Conservation (phyloP, 2,113 vertebrate species). For the Chloroceryle aenea region DNA sequence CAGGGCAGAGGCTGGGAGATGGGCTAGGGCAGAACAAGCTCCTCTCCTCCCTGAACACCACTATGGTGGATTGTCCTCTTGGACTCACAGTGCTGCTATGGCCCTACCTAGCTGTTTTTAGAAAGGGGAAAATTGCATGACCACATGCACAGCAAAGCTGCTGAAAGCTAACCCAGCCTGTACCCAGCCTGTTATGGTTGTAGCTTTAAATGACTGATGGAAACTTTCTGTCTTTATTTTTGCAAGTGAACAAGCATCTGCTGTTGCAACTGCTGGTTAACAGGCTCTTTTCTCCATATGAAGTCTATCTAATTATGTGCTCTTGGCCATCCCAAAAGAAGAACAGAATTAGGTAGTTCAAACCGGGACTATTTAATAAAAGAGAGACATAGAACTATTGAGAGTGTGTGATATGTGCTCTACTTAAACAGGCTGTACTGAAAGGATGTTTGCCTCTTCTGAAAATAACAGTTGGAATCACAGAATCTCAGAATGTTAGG, state of each 20-base stretch:
- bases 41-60: not conserved
- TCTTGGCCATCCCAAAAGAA: not conserved
- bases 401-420: not conserved
- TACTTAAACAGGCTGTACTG: not conserved
- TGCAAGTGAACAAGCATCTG: not conserved
- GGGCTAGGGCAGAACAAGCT: not conserved
- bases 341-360: not conserved
- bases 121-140: not conserved
- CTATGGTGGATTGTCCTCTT: too few species aligned
- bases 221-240: slow-evolving; percentile 25
- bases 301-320: slow-evolving; percentile 10
- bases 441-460: not conserved
- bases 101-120: not conserved
- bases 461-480: not conserved
- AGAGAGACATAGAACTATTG: not conserved
- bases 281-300: slow-evolving; percentile 7
- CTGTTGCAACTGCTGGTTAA: not conserved
- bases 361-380: not conserved
- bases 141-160: not conserved
- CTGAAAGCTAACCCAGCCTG: not conserved
- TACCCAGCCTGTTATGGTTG: not conserved
- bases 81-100: not conserved
- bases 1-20: not conserved
- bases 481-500: too few species aligned
- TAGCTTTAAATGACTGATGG: slow-evolving; percentile 6